Evolutionary conservation across 2,888 invertebrate species (phyloP).

Genomic region (Drosophila fungiperda): DNA sequence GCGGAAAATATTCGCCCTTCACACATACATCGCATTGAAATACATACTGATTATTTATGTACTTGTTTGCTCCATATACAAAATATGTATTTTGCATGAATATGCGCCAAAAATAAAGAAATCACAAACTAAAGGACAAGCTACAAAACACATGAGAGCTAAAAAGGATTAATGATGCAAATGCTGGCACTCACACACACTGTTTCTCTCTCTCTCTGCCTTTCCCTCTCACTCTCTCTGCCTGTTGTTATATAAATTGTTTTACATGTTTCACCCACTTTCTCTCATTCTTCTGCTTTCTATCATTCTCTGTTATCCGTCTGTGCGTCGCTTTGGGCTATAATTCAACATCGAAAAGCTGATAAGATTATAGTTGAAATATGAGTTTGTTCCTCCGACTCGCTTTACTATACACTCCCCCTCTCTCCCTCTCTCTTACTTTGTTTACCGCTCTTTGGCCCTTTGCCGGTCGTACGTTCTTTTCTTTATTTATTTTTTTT

Average conservation of each 20-base stretch:
- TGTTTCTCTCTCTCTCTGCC: not conserved
- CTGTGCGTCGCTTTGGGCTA: slow-evolving; percentile 42
- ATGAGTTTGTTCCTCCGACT: slow-evolving; percentile 52
- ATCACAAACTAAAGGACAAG: slow-evolving; percentile 34
- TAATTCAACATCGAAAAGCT: slow-evolving; percentile 73
- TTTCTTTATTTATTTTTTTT: slow-evolving; percentile 35
- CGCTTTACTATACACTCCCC: not conserved
- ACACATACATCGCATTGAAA: slow-evolving; percentile 5
- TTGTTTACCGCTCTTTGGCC: too few species aligned
- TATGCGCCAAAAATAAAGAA: slow-evolving; percentile 41
- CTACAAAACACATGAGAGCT: slow-evolving; percentile 40
- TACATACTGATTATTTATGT: slow-evolving; percentile 13
- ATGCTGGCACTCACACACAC: slow-evolving; percentile 2
- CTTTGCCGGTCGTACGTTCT: slow-evolving; percentile 16
- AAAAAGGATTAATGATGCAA: slow-evolving; percentile 63
- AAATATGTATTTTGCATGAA: slow-evolving; percentile 7
- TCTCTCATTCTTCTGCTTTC: not conserved
- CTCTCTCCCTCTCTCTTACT: too few species aligned
- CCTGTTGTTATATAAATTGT: slow-evolving; percentile 50
- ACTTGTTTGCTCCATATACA: not conserved
- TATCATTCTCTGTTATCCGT: slow-evolving; percentile 5
- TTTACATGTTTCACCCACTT: slow-evolving; percentile 36
- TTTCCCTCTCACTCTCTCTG: not conserved
- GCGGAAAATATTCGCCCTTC: slow-evolving; percentile 54
- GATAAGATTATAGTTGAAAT: slow-evolving; percentile 73